Base-by-base conservation (phyloP, 2,797 vertebrate species). In the Trichosurus vulpecula region DNA sequence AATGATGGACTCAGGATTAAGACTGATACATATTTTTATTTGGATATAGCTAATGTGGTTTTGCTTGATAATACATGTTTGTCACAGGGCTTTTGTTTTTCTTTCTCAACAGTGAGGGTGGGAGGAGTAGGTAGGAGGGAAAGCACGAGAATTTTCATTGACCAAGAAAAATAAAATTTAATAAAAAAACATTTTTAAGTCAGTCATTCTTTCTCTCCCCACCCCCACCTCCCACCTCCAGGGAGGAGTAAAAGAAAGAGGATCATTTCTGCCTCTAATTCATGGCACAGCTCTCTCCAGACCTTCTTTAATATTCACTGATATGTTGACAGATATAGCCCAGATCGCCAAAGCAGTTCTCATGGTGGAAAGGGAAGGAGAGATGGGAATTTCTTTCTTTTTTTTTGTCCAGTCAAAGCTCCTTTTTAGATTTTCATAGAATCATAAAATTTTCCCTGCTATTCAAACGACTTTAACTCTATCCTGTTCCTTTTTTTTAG, bases 281-380 rank as follows among this genome's bases (percentile, higher is more conserved):
- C 16, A 90, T 29, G 54, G 41, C 91, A 91, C 66, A 30, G 93
- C 47, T 95, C 41, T 35, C 41, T 90, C n/a, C 74, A 57, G 52
- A 52, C 30, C 90, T 89, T 95, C 92, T 95, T 90, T 93, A 55
- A 95, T 91, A 31, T 54, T 6, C 94, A 96, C 61, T 96, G 94
- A 97, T 95, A 98, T 97, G 93, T 98, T 98, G 96, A 97, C 97
- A 97, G 95, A 96, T 91, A 96, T 94, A 96, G 97, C 96, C 97
- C 94, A 98, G 90, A 55, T 97, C 94, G 0, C 97, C 96, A 95
- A 97, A 92, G 89, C 52, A 53, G 19, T 61, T 92, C 66, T 90
- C 31, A 81, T 91, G 57, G 29, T 0, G 2, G 29, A 90, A 92
- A 11, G 90, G 30, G 55, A 92, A 47, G 25, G 92, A 58, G 25